Base-by-base conservation (phyloP, 2,113 vertebrate species). In the Smithornis capensis region DNA sequence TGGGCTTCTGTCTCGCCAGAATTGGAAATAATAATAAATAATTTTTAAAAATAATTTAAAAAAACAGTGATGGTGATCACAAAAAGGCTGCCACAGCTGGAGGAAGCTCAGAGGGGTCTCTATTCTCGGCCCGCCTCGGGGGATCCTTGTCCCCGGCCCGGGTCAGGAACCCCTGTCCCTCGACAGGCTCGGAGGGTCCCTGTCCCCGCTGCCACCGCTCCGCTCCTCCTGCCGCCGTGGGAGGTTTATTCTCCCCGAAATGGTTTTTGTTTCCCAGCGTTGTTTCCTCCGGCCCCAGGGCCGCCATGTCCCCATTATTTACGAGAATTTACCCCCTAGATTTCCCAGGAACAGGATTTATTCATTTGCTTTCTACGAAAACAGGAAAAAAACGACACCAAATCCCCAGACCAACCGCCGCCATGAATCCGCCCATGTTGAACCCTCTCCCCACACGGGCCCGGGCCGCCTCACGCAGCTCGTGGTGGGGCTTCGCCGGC, bases 1-100 rank as follows among this genome's bases (percentile, higher is more conserved):
- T 55, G 63, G 98, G 97, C 97, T 98, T 98, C 97, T 97, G 94
- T 49, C 49, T 98, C 89, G 89, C 85, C 94, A 92, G 91, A 97
- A 98, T 92, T 64, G 22, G 60, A 67, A 91, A 90, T 88, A 69
- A 76, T 19, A 76, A 69, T 55, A 16, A 69, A 90, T 62, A 62
- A 69, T 76, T 69, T 4, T 27, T 42, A 62, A 90, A 53, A 15
- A 47, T 18, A 47, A 60, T 68, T 67, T 67, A 4, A 69, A 69
- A 71, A 79, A 85, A 44, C 31, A 21, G 0, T 6, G 38, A 8
- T 28, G 33, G 17, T 9, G 65, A 33, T 9, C 45, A 50, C 23
- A 22, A 76, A 88, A 83, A 33, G 9, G n/a, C 12, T 8, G 29
- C 53, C 10, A 10, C 31, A 57, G 27, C 3, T 15, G 14, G 25